These are phyloP conservation scores for Pollenia griseotomentosa DNA, from an alignment of 2,888 invertebrate genomes.

Conservation along the genomic window DNA sequence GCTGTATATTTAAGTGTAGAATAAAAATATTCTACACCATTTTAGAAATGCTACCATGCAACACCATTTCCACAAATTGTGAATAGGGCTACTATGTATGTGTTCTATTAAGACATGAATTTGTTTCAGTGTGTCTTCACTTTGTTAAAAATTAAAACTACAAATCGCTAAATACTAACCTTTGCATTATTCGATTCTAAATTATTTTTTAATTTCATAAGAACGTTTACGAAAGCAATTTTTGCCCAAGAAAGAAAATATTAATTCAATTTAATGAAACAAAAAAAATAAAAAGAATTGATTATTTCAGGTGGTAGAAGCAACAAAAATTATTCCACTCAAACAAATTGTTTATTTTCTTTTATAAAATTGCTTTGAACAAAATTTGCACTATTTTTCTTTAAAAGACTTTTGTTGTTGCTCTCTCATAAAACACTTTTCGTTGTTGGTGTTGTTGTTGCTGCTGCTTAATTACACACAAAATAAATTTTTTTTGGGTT, in stretches of 20 bases:
- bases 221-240: conserved; percentile 47
- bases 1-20: too few species aligned
- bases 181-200: conserved; percentile 68
- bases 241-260: conserved; percentile 8
- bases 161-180: conserved; percentile 48
- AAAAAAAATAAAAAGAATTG: neutral
- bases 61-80: too few species aligned
- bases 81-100: too few species aligned
- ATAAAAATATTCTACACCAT: too few species aligned
- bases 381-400: conserved; percentile 20
- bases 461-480: neutral
- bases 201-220: conserved; percentile 67
- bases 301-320: neutral
- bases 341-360: neutral
- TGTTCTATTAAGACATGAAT: too few species aligned
- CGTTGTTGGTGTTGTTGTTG: neutral
- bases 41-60: too few species aligned
- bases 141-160: too few species aligned
- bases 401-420: conserved; percentile 15
- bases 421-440: conserved; percentile 13
- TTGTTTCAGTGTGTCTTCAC: too few species aligned
- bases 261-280: neutral
- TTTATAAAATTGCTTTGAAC: neutral
- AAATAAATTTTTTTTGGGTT: neutral
- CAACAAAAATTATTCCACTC: neutral